A percentile compares a stretch with the other conserved stretches of the same genome.
Conservation (phyloP, 2,113 vertebrate species). For the Podiceps cristatus region DNA sequence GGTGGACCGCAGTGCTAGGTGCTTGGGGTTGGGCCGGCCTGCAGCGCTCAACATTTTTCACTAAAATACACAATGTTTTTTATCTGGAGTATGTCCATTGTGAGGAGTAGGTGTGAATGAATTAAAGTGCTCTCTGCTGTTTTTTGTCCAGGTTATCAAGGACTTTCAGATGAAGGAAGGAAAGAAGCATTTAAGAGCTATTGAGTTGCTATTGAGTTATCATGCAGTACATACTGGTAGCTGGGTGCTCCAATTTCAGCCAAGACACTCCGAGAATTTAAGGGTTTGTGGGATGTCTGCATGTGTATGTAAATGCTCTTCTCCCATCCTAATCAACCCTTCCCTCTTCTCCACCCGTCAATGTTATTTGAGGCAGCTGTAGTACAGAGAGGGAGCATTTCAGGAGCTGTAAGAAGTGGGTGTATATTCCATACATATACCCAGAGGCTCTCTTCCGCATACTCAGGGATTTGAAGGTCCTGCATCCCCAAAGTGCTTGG, state of each 20-base stretch:
- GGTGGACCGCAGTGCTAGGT: fast-evolving
- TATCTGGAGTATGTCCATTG: not conserved
- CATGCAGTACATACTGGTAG: fast-evolving
- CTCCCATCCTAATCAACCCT: not conserved
- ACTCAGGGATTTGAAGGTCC: not conserved
- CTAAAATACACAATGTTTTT: not conserved
- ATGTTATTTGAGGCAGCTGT: not conserved
- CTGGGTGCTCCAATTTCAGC: not conserved
- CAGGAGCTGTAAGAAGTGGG: not conserved
- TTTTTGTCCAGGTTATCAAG: not conserved
- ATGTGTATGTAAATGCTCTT: not conserved
- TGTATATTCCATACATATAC: not conserved
- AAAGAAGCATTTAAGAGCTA: not conserved
- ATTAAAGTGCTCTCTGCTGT: not conserved
- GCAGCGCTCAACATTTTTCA: not conserved
- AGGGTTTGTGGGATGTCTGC: not conserved
- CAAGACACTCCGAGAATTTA: not conserved
- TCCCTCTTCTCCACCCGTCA: not conserved
- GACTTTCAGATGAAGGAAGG: not conserved
- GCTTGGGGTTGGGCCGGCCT: not conserved
- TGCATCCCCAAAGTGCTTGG: not conserved
- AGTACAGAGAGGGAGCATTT: not conserved
- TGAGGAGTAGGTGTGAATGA: not conserved
- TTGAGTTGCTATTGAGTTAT: not conserved
- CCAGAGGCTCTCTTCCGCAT: not conserved